Evolutionary conservation across 1,140 invertebrate genomes (phyloP), one percentile per base, ranked within the genome.

Genomic region (Tetragonula clypearis): DNA sequence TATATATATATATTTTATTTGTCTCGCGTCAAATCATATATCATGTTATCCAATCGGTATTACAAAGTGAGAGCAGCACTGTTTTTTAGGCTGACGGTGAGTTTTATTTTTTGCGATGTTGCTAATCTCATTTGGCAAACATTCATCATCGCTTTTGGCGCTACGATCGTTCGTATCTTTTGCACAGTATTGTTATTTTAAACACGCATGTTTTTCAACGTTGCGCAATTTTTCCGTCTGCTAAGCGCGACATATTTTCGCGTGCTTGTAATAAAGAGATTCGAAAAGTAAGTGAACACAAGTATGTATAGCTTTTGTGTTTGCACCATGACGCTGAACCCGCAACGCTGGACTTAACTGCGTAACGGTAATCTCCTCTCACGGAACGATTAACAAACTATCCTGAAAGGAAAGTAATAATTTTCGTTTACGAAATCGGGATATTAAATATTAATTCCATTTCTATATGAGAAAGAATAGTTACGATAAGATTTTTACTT

Each of bases 291-390:
- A 21, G 58, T 21, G 41, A 79, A 30, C 55, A 75, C 26, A 35
- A 35, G 35, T 35, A 35, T 23, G 41, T 23, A 30, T 65, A 79
- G 62, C 68, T 15, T 62, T 77, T 53, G 58, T 15, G 58, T 81
- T 89, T 87, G 41, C 75, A 86, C 74, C 79, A 78, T 87, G 87
- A 91, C 86, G 88, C 89, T 91, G 84, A 92, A 92, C 86, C 74
- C 85, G 82, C 77, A 89, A 77, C 79, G 74, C 35, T 35, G 35
- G 3, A 88, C 84, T 86, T 88, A 92, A 91, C 79, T 80, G 41
- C 69, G 60, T 92, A 92, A 92, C 89, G 87, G 90, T 90, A 90
- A 84, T 86, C 65, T 56, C 68, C 84, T 92, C 85, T 92, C 86
- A 87, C 83, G 65, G 82, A 91, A 82, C 87, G 69, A 83, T 86